Conservation (phyloP, 2,888 invertebrate genomes). For the Drosophila putrida region DNA sequence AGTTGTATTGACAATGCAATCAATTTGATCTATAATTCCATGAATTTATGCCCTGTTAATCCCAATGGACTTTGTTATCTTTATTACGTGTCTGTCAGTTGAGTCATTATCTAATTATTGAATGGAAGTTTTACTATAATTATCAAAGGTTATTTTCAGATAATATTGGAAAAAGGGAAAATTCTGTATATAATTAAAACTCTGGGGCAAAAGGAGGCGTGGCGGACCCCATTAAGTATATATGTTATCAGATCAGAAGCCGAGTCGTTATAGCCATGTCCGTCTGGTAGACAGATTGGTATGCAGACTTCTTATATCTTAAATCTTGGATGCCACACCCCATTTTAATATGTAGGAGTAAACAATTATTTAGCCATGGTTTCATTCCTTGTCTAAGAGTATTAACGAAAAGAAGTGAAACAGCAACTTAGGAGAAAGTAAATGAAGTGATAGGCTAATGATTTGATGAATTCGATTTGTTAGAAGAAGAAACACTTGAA, state of each 20-base stretch:
- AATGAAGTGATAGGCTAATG: constrained; percentile 6
- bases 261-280: too few relatives aligned
- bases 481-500: constrained; percentile 42
- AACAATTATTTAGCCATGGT: constrained; percentile 18
- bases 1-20: constrained; percentile 2
- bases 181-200: not conserved
- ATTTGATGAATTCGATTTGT: constrained; percentile 17
- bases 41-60: not conserved
- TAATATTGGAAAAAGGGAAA: not conserved
- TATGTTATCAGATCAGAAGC: too few relatives aligned
- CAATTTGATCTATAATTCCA: not conserved
- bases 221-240: too few relatives aligned
- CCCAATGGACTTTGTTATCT: not conserved
- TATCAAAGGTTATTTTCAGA: not conserved
- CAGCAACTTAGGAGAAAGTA: constrained; percentile 20
- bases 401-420: constrained; percentile 6
- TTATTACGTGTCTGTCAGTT: not conserved
- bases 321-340: too few relatives aligned
- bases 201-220: too few relatives aligned
- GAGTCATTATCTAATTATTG: constrained; percentile 8
- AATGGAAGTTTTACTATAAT: not conserved
- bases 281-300: too few relatives aligned
- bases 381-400: constrained; percentile 39
- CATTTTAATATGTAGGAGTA: not conserved
- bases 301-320: too few relatives aligned